Base-by-base conservation (phyloP, 2,797 vertebrate species). In the Cetoscarus ocellatus region DNA sequence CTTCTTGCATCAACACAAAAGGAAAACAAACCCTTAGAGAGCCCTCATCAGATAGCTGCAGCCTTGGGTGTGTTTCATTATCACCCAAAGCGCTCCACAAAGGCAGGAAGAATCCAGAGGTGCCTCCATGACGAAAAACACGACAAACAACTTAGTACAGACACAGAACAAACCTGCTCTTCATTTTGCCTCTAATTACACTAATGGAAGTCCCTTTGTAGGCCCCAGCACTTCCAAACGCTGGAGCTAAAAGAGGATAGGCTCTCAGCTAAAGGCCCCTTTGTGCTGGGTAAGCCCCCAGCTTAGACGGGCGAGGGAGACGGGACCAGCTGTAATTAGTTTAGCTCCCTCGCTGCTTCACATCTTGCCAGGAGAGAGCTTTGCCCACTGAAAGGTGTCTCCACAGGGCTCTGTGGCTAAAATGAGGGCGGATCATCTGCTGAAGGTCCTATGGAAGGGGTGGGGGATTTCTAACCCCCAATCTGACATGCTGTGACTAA, bases 111-210 rank as follows among this genome's bases (percentile, higher is more conserved):
- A 83, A 86, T 82, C 66, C 70, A 82, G 76, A 80, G 80, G 75
- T 83, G 83, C 70, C 55, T 73, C 27, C 4, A 27, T 67, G 55
- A 48, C 75, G 15, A 75, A 86, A 70, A 75, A 82, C 52, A 81
- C 47, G 76, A 70, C 87, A 84, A 89, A 91, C 85, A 91, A 91
- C 87, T 91, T 82, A 76, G 77, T 73, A 52, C 71, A 82, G 80
- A 85, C 81, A 78, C 84, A 76, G 82, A 87, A 86, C 80, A 86
- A 85, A 86, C 90, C 84, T 91, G 86, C 89, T 89, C 91, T 94
- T 92, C 77, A 91, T 93, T 93, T 88, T 85, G 68, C 89, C 84
- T 91, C 90, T 94, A 94, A 95, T 95, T 94, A 93, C 92, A 76
- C 91, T 93, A 94, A 95, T 95, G 93, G 91, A 93, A 86, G 86